phyloP scores from a whole-genome alignment of 2,888 invertebrate genomes.

The Antheraea assamensis region DNA sequence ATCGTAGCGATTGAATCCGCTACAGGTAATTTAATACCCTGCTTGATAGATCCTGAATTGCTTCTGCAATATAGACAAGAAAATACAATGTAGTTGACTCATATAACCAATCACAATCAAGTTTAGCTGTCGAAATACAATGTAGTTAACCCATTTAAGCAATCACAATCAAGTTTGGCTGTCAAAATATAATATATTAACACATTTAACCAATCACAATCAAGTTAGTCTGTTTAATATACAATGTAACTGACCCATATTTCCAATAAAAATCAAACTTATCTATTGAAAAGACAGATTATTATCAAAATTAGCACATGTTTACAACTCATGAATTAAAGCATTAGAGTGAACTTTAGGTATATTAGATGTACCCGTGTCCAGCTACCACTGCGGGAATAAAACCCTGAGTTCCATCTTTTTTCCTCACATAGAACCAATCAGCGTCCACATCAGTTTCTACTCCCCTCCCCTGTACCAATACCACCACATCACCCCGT shows the following conservation, averaged over 20 bases:
- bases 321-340: neutral
- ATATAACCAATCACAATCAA: too few species aligned
- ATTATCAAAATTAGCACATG: neutral
- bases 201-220: too few species aligned
- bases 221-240: neutral
- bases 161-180: too few species aligned
- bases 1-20: too few species aligned
- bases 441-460: conserved; percentile 83
- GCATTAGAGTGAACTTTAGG: neutral
- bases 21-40: too few species aligned
- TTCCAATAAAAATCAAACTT: neutral
- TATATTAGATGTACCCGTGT: conserved; percentile 86
- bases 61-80: too few species aligned
- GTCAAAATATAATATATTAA: too few species aligned
- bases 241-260: neutral
- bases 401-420: conserved; percentile 87
- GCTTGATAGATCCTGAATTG: too few species aligned
- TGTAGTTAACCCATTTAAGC: too few species aligned
- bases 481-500: conserved; percentile 89
- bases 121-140: too few species aligned
- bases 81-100: too few species aligned
- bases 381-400: conserved; percentile 90
- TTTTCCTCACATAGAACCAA: conserved; percentile 89
- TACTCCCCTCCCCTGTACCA: conserved; percentile 73
- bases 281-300: neutral